Conservation (phyloP, 2,888 invertebrate genomes). For the Choreutis nemorana region DNA sequence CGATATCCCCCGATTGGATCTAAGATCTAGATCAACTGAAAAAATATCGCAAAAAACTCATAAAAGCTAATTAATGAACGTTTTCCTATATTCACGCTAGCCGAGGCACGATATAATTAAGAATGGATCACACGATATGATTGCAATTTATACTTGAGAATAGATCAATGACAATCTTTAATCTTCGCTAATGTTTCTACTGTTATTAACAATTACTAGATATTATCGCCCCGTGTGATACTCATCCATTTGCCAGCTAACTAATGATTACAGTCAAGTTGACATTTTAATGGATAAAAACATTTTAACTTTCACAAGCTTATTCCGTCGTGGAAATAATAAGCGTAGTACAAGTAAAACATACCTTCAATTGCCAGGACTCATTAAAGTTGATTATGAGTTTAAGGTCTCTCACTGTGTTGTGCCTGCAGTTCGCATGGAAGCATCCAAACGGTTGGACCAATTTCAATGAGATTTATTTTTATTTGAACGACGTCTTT, state of each 20-base stretch:
- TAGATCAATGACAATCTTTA: slow-evolving; percentile 21
- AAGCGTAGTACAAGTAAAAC: no score
- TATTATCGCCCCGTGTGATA: slow-evolving; percentile 3
- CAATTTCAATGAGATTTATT: no score
- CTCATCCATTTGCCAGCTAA: slow-evolving; percentile 11
- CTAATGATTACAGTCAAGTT: not conserved
- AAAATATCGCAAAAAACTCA: not conserved
- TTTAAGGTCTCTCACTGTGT: no score
- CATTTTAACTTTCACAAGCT: slow-evolving; percentile 2
- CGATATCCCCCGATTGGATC: no score
- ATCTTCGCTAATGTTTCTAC: slow-evolving; percentile 13
- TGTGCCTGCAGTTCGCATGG: no score
- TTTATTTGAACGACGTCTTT: no score
- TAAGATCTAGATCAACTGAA: not conserved
- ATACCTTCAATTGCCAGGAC: no score
- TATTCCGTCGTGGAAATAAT: no score
- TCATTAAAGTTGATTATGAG: no score
- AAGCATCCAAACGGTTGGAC: no score
- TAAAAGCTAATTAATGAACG: slow-evolving; percentile 28
- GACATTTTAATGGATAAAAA: not conserved
- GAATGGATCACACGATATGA: slow-evolving; percentile 34
- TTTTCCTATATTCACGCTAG: slow-evolving; percentile 32
- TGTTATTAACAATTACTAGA: slow-evolving; percentile 11
- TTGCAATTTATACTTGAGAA: slow-evolving; percentile 24
- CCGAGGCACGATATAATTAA: slow-evolving; percentile 25